Percentiles rank a stretch among this genome's conserved stretches.
phyloP scores from a whole-genome alignment of 2,113 vertebrate species.

The Chaenogobius annularis region DNA sequence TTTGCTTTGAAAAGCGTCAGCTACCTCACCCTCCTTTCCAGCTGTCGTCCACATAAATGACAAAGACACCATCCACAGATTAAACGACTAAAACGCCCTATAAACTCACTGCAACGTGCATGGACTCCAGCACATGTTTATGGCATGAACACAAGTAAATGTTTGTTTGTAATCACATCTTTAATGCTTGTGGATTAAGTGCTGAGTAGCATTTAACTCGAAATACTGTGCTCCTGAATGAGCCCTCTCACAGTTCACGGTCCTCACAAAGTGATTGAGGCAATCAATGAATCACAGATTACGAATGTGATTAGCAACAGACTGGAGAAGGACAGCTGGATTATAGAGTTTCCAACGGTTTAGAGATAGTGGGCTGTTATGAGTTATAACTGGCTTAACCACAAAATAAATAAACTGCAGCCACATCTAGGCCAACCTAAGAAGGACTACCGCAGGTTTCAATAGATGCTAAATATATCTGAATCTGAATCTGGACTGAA shows the following conservation, averaged over 20 bases:
- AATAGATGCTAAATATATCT: not conserved
- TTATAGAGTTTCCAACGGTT: slow-evolving; percentile 24
- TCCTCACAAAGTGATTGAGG: slow-evolving; percentile 29
- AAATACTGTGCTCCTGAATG: slow-evolving; percentile 1
- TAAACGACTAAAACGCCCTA: no score
- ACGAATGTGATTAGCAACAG: slow-evolving; percentile 27
- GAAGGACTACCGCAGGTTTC: not conserved
- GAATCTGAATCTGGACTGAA: not conserved
- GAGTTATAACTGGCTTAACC: not conserved
- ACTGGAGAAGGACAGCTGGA: slow-evolving; percentile 13
- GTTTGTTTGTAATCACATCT: slow-evolving; percentile 11
- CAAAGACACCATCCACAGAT: no score
- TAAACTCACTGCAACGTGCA: not conserved
- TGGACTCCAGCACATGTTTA: not conserved
- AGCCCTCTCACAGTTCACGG: not conserved
- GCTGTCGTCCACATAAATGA: no score
- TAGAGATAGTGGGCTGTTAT: not conserved
- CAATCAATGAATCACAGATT: slow-evolving; percentile 46
- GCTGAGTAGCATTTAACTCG: not conserved
- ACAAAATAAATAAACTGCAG: not conserved
- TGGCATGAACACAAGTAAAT: not conserved
- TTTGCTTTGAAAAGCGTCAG: no score
- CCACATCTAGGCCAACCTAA: not conserved
- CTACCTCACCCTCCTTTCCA: no score
- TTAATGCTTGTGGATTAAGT: not conserved